Base-by-base conservation (phyloP, 2,888 invertebrate genomes). In the Ophioninae sp. region DNA sequence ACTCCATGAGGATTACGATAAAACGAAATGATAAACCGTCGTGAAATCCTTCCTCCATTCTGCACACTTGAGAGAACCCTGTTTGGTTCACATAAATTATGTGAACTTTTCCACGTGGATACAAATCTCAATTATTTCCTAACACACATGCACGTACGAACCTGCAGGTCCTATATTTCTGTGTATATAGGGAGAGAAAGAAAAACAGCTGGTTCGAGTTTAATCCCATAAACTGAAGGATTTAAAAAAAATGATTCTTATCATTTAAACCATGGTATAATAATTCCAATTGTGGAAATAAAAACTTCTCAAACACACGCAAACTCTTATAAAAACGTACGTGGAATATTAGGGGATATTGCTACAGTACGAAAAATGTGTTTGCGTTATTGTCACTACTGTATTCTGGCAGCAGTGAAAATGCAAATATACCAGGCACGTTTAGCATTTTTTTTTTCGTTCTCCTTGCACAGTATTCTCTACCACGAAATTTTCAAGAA, bases 11-110 rank as follows among this genome's bases (percentile, higher is more conserved):
- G 81, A 84, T 84, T 81, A 84, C 81, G 81, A 84, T 81, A 79
- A 79, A 78, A 78, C 74, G 72, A 84, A 84, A 81, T 76, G 79
- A 79, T 84, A 79, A 84, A 72, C 84, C 76, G 51, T 58, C 64
- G 74, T 61, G 71, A 41, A 61, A 75, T 39, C 61, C 51, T 79
- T 56, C 30, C 71, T 23, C 61, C 44, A 39, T 58, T 74, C 56
- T 78, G 44, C 72, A 56, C 71, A 68, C 58, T 67, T 20, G 59
- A 51, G 17, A n/a, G 44, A 75, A 69, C 56, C 56, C 64, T 64
- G 73, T 82, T 69, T 8, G 20, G 10, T 59, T 22, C n/a, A 51
- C 51, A 51, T 51, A 72, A 67, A 76, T 39, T 39, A 17, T 63
- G 44, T 41, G 68, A 44, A 30, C 39, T 78, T 44, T 61, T 58